A percentile compares a stretch with the other conserved stretches of the same genome.
Conservation (phyloP, 2,113 vertebrate species). For the Bagarius yarrelli region DNA sequence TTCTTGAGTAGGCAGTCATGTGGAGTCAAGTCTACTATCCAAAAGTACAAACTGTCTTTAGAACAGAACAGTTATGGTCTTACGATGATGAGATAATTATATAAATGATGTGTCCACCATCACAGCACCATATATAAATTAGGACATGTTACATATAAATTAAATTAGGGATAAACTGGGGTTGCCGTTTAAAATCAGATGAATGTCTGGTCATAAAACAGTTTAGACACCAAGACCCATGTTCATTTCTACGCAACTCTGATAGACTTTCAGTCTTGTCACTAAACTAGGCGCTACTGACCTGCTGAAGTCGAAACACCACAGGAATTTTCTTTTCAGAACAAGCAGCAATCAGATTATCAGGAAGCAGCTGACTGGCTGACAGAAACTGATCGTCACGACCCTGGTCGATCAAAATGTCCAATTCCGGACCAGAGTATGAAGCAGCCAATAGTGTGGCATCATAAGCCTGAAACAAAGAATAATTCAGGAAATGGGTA, state of each 20-base stretch:
- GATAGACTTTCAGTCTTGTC: neutral
- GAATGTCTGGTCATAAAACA: neutral
- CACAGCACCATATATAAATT: neutral
- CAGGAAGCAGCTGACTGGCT: conserved; percentile 86
- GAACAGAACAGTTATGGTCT: no score
- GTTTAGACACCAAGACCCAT: neutral
- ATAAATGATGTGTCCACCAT: neutral
- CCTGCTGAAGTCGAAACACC: conserved; percentile 90
- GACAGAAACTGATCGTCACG: conserved; percentile 92
- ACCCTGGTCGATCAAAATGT: conserved; percentile 95
- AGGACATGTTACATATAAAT: neutral
- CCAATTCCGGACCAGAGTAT: conserved; percentile 80
- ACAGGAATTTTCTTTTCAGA: conserved; percentile 88
- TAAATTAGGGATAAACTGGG: neutral
- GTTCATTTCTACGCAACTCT: neutral
- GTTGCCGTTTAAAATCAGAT: neutral
- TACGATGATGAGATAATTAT: no score
- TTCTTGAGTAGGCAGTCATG: no score
- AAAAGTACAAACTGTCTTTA: no score
- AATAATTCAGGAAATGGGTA: neutral
- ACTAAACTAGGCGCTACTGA: conserved; percentile 58
- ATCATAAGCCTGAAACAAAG: conserved; percentile 77
- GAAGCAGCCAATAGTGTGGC: conserved; percentile 80
- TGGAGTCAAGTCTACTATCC: no score
- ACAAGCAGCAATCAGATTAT: conserved; percentile 91